Conservation (phyloP, 2,797 vertebrate genomes). For the Galago senegalensis region DNA sequence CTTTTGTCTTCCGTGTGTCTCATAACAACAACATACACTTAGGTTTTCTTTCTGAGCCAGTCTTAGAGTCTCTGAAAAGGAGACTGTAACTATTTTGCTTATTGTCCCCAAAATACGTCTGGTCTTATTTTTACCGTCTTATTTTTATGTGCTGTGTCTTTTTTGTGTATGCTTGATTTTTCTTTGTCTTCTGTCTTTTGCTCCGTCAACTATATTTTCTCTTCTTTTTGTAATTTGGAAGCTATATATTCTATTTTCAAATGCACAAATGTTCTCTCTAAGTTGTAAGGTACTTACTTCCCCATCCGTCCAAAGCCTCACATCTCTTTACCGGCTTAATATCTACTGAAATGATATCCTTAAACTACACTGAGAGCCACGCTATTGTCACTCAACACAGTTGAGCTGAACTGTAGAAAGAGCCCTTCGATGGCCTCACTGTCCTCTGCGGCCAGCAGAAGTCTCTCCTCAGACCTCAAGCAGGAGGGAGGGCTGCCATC, state of each 20-base stretch:
- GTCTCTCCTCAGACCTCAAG: not conserved
- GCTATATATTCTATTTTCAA: not conserved
- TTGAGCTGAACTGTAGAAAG: not conserved
- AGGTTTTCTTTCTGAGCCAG: not conserved
- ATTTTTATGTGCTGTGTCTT: not conserved
- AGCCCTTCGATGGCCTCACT: accelerated
- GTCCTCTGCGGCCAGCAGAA: not conserved
- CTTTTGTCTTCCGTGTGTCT: not conserved
- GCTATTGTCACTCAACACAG: not conserved
- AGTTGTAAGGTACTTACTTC: not conserved
- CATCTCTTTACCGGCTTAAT: not conserved
- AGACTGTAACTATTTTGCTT: not conserved
- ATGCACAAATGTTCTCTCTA: not conserved
- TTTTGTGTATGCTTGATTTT: not conserved
- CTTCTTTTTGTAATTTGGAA: not conserved
- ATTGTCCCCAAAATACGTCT: not conserved
- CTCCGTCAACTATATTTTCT: not conserved
- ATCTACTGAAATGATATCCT: not conserved
- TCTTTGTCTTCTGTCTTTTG: not conserved
- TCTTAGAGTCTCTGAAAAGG: not conserved
- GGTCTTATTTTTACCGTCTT: not conserved
- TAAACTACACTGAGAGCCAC: not conserved
- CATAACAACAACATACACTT: not conserved
- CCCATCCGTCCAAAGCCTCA: not conserved
- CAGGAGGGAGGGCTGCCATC: not conserved